phyloP scores from a whole-genome alignment of 1,140 invertebrate species.

The Oscheius sp. region DNA sequence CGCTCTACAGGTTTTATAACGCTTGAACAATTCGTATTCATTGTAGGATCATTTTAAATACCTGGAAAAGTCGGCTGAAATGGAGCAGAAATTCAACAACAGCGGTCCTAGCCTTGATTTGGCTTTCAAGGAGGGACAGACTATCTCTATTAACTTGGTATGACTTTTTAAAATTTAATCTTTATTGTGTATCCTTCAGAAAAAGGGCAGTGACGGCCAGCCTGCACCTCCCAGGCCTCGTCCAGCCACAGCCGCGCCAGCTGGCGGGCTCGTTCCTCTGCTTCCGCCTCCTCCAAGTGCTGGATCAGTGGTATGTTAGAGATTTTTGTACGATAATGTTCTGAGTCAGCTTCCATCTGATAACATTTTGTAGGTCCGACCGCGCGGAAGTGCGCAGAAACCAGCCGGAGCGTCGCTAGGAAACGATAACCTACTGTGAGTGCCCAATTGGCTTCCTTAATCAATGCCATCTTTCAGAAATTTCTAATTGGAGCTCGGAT shows the following conservation, averaged over 20 bases:
- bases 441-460: too few species aligned
- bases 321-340: neutral
- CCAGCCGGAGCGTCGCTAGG: neutral
- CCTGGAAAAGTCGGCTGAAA: constrained; percentile 49
- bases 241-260: constrained; percentile 20
- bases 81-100: constrained; percentile 30
- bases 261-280: constrained; percentile 43
- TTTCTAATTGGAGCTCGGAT: too few species aligned
- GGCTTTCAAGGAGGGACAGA: constrained; percentile 60
- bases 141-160: constrained; percentile 60
- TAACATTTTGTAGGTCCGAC: neutral
- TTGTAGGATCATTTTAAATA: constrained; percentile 54
- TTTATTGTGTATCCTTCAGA: constrained; percentile 23
- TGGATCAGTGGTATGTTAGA: neutral
- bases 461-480: too few species aligned
- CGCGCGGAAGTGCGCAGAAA: neutral
- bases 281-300: constrained; percentile 56
- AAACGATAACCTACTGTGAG: constrained; percentile 11
- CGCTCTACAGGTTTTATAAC: constrained; percentile 72
- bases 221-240: constrained; percentile 22
- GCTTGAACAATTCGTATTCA: neutral
- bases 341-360: neutral
- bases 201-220: constrained; percentile 33
- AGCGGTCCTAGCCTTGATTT: constrained; percentile 52
- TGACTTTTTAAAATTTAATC: constrained; percentile 32